Base-by-base conservation (phyloP, 2,113 vertebrate genomes). In the Chamaetylas fuelleborni region DNA sequence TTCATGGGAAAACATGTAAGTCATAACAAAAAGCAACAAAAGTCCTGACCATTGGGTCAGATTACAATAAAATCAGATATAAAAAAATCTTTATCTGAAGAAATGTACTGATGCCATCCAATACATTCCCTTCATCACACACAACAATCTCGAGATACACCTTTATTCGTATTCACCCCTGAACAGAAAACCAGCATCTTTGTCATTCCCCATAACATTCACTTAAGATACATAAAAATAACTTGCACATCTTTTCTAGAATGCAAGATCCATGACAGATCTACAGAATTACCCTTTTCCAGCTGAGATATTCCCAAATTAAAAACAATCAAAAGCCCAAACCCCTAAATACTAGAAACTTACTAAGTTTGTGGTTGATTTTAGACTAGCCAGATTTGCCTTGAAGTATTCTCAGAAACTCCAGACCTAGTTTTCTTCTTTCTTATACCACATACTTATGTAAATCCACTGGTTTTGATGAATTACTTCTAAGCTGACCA, bases 401-500 rank as follows among this genome's bases (percentile, higher is more conserved):
- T 84, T 43, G 20, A 81, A 83, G 58, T 31, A 71, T 61, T 92
- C 71, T 67, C 80, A 74, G 72, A 84, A 92, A 67, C 26, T 74
- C 69, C 78, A 66, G 58, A 86, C 58, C 31, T 81, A 45, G 71
- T 65, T 65, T 78, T 86, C 65, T 43, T 90, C 34, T 93, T 43
- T 90, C 34, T 93, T 77, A 60, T 19, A 82, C 67, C 29, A 74
- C 67, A 64, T 82, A 73, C 51, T 95, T 89, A 67, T 0, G 25
- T 34, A 93, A 96, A 91, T 67, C 69, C 81, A 81, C 40, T 19
- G 36, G 28, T 64, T 92, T 54, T 81, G 81, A 93, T 29, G 51
- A 77, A 83, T 92, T 80, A 88, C 88, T 88, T 95, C 78, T 60
- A 93, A 38, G 25, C n/a, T 90, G 82, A 88, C 90, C 86, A 83